Evolutionary conservation across 2,888 invertebrate genomes (phyloP), one percentile per base, ranked within the genome.

Genomic region (Heteromurus nitidus): DNA sequence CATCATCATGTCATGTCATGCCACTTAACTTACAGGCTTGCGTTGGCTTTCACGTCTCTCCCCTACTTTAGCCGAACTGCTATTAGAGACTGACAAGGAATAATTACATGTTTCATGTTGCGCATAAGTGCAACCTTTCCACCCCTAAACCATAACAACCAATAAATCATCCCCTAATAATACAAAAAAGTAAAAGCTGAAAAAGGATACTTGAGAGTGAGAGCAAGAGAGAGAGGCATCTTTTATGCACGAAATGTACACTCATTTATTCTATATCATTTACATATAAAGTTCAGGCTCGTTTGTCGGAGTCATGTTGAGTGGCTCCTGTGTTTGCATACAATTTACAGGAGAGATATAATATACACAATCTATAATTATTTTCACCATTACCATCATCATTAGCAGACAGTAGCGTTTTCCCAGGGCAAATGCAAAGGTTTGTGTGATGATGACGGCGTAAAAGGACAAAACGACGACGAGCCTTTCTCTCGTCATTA

Each of bases 61-160:
- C 62, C 5, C 65, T 64, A 70, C 65, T 70, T 64, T 47, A 69
- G 44, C 44, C 16, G 1, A 20, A 50, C 62, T 44, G 64, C 70
- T 77, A 60, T 67, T 75, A 69, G 47, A 62, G 75, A 31, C 74
- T 81, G 81, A 81, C 81, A 81, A 81, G 81, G 58, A 81, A 81
- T 81, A 81, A 81, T 81, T 81, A 81, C 81, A 81, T 81, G 81
- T 81, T 81, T 81, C 81, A 81, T 75, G 81, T 81, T 81, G 81
- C 70, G 75, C 75, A 70, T 75, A 81, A 81, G 81, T 75, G 81
- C 81, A 81, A 81, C 81, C 81, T 81, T 81, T 81, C 81, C 74
- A 80, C 80, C 81, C 81, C 75, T 70, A 74, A 75, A 81, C 81
- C 75, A 81, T 81, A 81, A 75, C 81, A 81, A 81, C 81, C 75